Conservation (phyloP, 2,888 invertebrate species). For the Drosophila picticornis region DNA sequence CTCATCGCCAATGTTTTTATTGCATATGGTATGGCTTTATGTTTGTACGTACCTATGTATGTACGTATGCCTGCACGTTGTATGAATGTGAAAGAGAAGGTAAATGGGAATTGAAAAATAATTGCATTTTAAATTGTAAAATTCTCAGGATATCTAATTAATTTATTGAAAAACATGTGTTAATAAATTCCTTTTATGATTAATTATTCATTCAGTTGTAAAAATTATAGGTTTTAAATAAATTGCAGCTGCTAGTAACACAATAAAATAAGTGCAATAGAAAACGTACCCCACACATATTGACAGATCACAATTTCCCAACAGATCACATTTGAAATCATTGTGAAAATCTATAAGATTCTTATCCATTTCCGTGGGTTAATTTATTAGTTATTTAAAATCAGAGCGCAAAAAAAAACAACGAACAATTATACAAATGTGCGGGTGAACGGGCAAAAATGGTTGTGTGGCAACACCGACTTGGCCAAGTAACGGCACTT, state of each 20-base stretch:
- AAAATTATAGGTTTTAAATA: not conserved
- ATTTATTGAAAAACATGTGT: not conserved
- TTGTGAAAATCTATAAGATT: not conserved
- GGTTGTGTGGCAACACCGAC: conserved; percentile 8
- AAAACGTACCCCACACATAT: not conserved
- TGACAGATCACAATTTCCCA: accelerated
- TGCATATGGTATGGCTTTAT: not conserved
- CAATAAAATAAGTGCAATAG: not conserved
- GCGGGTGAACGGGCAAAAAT: not conserved
- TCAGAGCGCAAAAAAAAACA: not conserved
- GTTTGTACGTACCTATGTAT: not conserved
- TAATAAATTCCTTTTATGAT: not conserved
- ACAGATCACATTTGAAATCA: not conserved
- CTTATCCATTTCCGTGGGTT: not conserved
- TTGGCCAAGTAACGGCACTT: conserved; percentile 41
- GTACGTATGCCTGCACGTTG: not conserved
- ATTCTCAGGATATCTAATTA: not conserved
- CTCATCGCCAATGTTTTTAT: not conserved
- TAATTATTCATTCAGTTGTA: not conserved
- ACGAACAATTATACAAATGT: not conserved
- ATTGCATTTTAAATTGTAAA: not conserved
- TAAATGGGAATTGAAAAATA: not conserved
- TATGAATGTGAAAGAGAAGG: not conserved
- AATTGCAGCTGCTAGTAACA: not conserved
- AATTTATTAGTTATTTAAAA: not conserved